These are phyloP conservation scores for Agrypnus murinus DNA, from an alignment of 2,888 invertebrate genomes.

Conservation along the genomic window DNA sequence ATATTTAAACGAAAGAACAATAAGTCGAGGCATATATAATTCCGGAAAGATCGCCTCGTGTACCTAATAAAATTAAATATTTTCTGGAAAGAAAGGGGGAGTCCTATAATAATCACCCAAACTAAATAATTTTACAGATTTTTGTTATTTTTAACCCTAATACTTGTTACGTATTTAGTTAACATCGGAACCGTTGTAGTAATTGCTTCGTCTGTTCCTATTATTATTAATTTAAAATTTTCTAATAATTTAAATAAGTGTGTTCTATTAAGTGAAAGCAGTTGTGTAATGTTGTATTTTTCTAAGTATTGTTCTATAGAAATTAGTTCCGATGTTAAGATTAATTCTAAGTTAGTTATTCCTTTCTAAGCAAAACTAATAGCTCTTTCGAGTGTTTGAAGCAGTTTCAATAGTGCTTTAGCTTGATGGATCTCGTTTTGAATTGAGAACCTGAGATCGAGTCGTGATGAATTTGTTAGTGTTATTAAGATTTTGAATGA, in stretches of 20 bases:
- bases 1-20: no score
- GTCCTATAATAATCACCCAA: no score
- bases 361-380: conserved; percentile 37
- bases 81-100: no score
- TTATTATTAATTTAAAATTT: conserved; percentile 39
- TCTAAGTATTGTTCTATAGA: not conserved
- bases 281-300: conserved; percentile 36
- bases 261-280: conserved; percentile 36
- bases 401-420: conserved; percentile 4
- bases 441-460: conserved; percentile 15
- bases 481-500: no score
- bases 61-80: no score
- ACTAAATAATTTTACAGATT: no score
- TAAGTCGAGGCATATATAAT: no score
- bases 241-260: conserved; percentile 41
- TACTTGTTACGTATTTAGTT: no score
- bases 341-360: conserved; percentile 36
- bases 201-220: conserved; percentile 31
- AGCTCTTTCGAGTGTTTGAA: conserved; percentile 33
- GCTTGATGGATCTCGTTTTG: conserved; percentile 31
- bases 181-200: no score
- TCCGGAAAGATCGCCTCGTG: no score
- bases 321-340: not conserved
- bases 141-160: no score
- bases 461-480: conserved; percentile 3